phyloP scores from a whole-genome alignment of 2,888 invertebrate genomes.

The Tigriopus californicus region DNA sequence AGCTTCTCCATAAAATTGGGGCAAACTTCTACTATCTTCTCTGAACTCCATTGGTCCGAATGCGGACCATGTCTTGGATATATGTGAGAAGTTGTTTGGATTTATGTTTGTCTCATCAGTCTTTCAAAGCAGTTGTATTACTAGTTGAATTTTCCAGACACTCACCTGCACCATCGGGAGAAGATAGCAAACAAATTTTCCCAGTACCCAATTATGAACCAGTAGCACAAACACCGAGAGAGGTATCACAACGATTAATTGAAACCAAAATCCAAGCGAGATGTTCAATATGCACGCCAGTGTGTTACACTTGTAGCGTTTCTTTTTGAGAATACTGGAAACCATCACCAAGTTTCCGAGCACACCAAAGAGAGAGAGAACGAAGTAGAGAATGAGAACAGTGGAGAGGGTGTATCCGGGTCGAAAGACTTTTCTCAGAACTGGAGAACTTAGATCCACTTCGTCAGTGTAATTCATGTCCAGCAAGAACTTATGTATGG shows the following conservation, averaged over 20 bases:
- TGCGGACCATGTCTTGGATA: too few species aligned
- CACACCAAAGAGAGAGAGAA: slow-evolving; percentile 37
- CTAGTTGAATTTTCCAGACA: not conserved
- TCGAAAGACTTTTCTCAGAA: slow-evolving; percentile 1
- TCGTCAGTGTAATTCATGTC: slow-evolving; percentile 8
- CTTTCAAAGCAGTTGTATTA: not conserved
- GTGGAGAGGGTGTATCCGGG: slow-evolving; percentile 22
- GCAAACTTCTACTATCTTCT: too few species aligned
- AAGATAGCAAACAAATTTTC: slow-evolving; percentile 48
- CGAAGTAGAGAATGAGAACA: slow-evolving; percentile 38
- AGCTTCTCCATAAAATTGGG: too few species aligned
- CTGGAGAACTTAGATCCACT: not conserved
- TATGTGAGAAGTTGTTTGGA: too few species aligned
- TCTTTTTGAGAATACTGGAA: slow-evolving; percentile 28
- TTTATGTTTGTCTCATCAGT: not conserved
- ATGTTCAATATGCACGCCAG: slow-evolving; percentile 45
- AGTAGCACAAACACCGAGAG: slow-evolving; percentile 45
- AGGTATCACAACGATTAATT: slow-evolving; percentile 46
- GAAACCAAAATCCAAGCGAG: slow-evolving; percentile 43
- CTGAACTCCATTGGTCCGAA: too few species aligned
- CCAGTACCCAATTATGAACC: slow-evolving; percentile 51
- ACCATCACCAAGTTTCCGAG: slow-evolving; percentile 40
- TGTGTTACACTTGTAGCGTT: slow-evolving; percentile 41
- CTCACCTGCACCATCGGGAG: slow-evolving; percentile 51
- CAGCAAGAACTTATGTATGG: slow-evolving; percentile 1